Evolutionary conservation across 2,113 vertebrate genomes (phyloP).

Genomic region (Ammospiza caudacuta): DNA sequence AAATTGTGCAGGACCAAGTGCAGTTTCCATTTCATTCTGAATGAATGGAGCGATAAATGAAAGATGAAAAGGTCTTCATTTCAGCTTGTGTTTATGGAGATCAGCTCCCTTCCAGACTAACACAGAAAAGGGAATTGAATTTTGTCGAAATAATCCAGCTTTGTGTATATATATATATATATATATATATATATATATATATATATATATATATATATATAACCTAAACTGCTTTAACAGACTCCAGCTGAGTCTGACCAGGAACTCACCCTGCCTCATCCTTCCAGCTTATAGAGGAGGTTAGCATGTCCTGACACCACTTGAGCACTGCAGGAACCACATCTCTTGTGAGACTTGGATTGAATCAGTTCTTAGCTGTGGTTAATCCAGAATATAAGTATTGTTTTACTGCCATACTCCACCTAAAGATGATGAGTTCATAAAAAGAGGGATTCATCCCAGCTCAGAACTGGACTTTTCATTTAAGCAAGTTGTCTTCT

Average conservation of each 20-base stretch:
- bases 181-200: background rate
- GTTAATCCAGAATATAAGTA: background rate
- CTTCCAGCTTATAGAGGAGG: background rate
- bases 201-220: background rate
- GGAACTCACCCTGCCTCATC: background rate
- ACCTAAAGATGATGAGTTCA: background rate
- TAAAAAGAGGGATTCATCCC: background rate
- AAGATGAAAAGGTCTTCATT: background rate
- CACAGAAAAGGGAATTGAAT: background rate
- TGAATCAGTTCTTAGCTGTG: background rate
- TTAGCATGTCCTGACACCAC: background rate
- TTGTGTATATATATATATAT: background rate
- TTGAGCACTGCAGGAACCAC: background rate
- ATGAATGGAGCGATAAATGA: background rate
- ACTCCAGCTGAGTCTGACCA: background rate
- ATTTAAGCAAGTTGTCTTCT: background rate
- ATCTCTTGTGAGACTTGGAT: background rate
- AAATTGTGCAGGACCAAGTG: background rate
- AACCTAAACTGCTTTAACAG: background rate
- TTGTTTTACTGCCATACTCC: background rate
- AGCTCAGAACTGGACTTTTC: background rate
- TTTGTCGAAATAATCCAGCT: background rate
- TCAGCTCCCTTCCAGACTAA: background rate
- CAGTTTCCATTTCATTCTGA: background rate
- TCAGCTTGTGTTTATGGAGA: background rate